Evolutionary conservation across 2,797 vertebrate genomes (phyloP), one percentile per base, ranked within the genome.

Genomic region (Cuniculus paca): DNA sequence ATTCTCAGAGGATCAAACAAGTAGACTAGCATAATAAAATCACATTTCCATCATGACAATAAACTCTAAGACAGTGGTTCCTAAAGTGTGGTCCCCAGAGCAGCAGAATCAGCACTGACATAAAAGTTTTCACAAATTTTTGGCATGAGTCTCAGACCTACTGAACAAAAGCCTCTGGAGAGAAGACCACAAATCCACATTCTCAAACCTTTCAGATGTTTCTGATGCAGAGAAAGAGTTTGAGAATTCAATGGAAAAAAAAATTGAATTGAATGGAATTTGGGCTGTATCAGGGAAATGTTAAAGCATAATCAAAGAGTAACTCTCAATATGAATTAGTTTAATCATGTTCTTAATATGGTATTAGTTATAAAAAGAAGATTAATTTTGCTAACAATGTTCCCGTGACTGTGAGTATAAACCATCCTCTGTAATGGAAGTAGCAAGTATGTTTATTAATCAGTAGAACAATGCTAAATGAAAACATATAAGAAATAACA

Each of bases 401-500:
- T 91, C 5, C n/a, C 68, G 26, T 84, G 19, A 65, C 7, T 88
- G 28, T 54, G 86, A 61, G 12, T 52, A 78, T 90, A 95, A 78
- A 87, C 3, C 16, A 60, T 26, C 9, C 11, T 92, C 2, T 75
- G 63, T 20, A 72, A 65, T 56, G 45, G 19, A 68, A 58, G 6
- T 28, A 84, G 61, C 6, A 70, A 79, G 56, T 48, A 58, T 60
- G 82, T 42, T 52, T 24, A 77, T 58, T 14, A 80, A 75, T 72
- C 36, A 95, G 19, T 34, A 45, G 60, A 84, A 9, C 7, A 60
- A 80, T 10, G 20, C 54, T 74, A 88, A 74, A 45, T 78, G n/a
- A 95, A 75, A 85, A 60, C 81, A 2, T 48, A 20, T 75, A 54
- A 88, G 24, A 95, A 82, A 52, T 85, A 84, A 86, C 52, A 86